phyloP scores from a whole-genome alignment of 1,140 invertebrate genomes.

The Drosophila subobscura region DNA sequence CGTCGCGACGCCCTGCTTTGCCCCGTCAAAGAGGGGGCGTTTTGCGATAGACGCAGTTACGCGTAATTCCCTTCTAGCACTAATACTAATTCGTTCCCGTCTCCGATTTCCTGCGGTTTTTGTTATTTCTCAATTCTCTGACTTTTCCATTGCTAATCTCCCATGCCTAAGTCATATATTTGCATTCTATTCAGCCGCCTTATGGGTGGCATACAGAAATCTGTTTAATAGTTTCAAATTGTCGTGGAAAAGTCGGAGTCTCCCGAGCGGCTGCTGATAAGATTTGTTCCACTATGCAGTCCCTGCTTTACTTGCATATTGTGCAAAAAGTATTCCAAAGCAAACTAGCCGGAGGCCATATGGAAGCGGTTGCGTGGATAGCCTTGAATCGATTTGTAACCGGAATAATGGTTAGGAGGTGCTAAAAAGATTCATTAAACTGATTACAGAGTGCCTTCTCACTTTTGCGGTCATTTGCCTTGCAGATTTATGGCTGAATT shows the following conservation, averaged over 20 bases:
- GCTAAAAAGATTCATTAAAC: no score
- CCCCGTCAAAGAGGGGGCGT: not conserved
- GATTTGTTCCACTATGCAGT: no score
- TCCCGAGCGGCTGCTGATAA: not conserved
- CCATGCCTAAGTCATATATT: constrained; percentile 14
- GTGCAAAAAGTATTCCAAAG: no score
- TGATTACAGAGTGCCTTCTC: no score
- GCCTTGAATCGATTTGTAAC: no score
- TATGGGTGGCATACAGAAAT: not conserved
- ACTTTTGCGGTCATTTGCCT: no score
- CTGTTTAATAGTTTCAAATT: not conserved
- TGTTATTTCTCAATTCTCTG: constrained; percentile 8
- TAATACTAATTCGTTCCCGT: constrained; percentile 11
- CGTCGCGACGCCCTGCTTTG: not conserved
- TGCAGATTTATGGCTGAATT: no score
- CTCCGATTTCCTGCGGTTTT: constrained; percentile 41
- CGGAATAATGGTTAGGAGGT: no score
- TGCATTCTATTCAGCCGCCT: constrained; percentile 6
- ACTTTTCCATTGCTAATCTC: constrained; percentile 42
- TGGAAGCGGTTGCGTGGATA: no score
- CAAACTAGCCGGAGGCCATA: no score
- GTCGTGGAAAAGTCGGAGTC: not conserved
- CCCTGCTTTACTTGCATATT: no score
- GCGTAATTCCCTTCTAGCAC: not conserved
- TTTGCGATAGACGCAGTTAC: not conserved